These are phyloP conservation scores for Gnathonemus echidnorhynchus DNA, from an alignment of 2,113 vertebrate genomes.

Conservation along the genomic window DNA sequence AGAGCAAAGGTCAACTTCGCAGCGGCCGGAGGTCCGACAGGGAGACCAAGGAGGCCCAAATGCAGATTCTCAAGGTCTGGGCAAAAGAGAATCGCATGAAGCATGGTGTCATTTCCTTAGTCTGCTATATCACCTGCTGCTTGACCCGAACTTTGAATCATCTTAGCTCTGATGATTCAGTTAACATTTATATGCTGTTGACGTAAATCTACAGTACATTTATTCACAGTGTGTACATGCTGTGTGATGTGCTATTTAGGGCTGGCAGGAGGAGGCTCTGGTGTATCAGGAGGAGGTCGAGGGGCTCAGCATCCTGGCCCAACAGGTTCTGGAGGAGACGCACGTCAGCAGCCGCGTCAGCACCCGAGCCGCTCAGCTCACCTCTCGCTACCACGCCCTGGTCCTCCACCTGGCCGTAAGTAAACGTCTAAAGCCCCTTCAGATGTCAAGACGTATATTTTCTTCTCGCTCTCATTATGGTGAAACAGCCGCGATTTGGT, in stretches of 20 bases:
- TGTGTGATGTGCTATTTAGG: slow-evolving; percentile 50
- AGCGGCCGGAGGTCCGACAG: slow-evolving; percentile 63
- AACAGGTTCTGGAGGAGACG: slow-evolving; percentile 84
- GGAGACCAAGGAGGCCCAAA: slow-evolving; percentile 71
- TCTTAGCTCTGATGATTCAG: neutral
- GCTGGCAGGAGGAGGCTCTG: slow-evolving; percentile 72
- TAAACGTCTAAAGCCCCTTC: neutral
- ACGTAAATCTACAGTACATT: neutral
- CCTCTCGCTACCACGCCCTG: slow-evolving; percentile 80
- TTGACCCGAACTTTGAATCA: neutral
- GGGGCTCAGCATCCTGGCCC: slow-evolving; percentile 74
- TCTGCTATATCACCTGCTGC: neutral
- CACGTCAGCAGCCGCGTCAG: slow-evolving; percentile 72
- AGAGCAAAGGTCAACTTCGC: slow-evolving; percentile 64
- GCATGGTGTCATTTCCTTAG: neutral
- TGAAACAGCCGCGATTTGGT: no score
- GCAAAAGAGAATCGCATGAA: neutral
- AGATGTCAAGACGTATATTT: neutral
- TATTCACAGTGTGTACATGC: neutral
- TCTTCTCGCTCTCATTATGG: neutral
- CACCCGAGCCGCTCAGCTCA: slow-evolving; percentile 78
- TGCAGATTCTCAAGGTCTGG: slow-evolving; percentile 82
- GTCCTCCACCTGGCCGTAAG: slow-evolving; percentile 79
- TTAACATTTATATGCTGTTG: neutral
- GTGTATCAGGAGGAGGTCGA: slow-evolving; percentile 80